Evolutionary conservation across 1,140 invertebrate species (phyloP).

Genomic region (Macrobrachium nipponense): DNA sequence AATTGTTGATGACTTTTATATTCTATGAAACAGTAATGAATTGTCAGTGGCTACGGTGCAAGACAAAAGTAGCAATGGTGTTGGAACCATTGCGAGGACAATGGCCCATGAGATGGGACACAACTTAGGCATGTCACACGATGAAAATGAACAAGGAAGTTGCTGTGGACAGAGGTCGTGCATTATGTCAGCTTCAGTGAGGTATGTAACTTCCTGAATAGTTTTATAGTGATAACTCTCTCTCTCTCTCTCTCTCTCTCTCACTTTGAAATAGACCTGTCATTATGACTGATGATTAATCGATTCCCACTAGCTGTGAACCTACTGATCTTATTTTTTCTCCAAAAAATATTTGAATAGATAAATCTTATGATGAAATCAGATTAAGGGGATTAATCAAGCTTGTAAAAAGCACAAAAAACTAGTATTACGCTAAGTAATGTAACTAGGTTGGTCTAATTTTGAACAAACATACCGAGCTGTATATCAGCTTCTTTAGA

Average conservation of each 20-base stretch:
- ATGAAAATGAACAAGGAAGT: constrained; percentile 83
- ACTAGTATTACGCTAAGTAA: no score
- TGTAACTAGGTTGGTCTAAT: no score
- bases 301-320: no score
- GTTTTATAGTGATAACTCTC: neutral
- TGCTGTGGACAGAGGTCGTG: constrained; percentile 80
- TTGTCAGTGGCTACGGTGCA: constrained; percentile 29
- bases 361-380: no score
- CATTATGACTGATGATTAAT: no score
- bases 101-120: constrained; percentile 99
- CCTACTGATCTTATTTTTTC: no score
- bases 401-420: no score
- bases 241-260: constrained; percentile 14
- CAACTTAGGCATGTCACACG: constrained; percentile 99
- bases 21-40: neutral
- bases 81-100: constrained; percentile 86
- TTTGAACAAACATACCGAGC: no score
- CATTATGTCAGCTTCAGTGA: constrained; percentile 83
- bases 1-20: constrained; percentile 79
- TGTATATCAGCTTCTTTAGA: no score
- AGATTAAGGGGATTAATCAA: no score
- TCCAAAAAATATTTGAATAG: no score
- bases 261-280: no score
- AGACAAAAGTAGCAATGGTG: neutral
- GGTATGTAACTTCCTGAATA: constrained; percentile 4